Evolutionary conservation across 2,888 invertebrate genomes (phyloP).

Genomic region (Argyresthia goedartella): DNA sequence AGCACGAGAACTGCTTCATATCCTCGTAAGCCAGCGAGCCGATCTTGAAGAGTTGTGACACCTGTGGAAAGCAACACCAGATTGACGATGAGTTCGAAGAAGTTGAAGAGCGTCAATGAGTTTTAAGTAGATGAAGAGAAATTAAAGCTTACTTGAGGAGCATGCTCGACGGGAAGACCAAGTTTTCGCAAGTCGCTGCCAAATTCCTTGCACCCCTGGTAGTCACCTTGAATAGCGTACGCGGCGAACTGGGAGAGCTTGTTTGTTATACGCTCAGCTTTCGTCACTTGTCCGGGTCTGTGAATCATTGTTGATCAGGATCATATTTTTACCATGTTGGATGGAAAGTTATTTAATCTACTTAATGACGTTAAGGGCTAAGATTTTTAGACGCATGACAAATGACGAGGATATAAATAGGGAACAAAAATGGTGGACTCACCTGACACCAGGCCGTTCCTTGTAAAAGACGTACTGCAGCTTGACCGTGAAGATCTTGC

Average conservation of each 20-base stretch:
- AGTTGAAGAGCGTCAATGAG: background rate
- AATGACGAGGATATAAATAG: background rate
- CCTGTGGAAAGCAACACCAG: conserved; percentile 45
- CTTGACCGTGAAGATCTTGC: conserved; percentile 98
- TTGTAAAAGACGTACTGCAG: conserved; percentile 98
- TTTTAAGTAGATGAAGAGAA: background rate
- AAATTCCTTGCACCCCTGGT: conserved; percentile 93
- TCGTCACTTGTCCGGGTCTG: conserved; percentile 93
- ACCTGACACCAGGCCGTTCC: conserved; percentile 92
- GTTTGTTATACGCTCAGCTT: conserved; percentile 91
- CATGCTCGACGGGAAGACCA: conserved; percentile 96
- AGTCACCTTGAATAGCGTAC: conserved; percentile 93
- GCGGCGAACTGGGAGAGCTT: conserved; percentile 94
- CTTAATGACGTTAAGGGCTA: too few species aligned
- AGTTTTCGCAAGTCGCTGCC: conserved; percentile 93
- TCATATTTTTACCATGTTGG: too few species aligned
- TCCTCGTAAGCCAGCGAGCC: conserved; percentile 92
- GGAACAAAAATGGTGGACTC: background rate
- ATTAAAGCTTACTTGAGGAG: conserved; percentile 79
- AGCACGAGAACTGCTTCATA: conserved; percentile 90
- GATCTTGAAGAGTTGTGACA: conserved; percentile 95
- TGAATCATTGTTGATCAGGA: background rate
- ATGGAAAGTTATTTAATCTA: too few species aligned
- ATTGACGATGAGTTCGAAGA: background rate
- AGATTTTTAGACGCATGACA: background rate